Percentiles rank a stretch among this genome's conserved stretches.
Evolutionary conservation across 2,888 invertebrate species (phyloP).

Genomic region (Smittia sp.): DNA sequence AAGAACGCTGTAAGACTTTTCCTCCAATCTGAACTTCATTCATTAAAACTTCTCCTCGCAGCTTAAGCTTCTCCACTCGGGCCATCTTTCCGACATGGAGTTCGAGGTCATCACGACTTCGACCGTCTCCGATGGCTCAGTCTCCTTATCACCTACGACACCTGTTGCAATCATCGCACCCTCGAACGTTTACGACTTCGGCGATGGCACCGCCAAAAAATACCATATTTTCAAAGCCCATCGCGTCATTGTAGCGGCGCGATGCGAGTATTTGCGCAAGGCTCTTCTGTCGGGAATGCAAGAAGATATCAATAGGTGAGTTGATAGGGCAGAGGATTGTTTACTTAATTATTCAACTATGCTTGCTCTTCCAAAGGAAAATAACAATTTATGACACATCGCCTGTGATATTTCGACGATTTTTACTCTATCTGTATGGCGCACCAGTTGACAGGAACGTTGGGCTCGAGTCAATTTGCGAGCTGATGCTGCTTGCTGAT

Average conservation of each 20-base stretch:
- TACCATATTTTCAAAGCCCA: slow-evolving; percentile 58
- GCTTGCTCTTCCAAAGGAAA: slow-evolving; percentile 53
- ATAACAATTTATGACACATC: slow-evolving; percentile 66
- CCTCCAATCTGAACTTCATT: not conserved
- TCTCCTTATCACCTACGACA: slow-evolving; percentile 22
- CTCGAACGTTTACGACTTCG: slow-evolving; percentile 14
- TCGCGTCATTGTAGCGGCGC: slow-evolving; percentile 64
- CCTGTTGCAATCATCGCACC: slow-evolving; percentile 17
- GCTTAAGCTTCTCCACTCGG: slow-evolving; percentile 52
- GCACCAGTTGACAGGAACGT: slow-evolving; percentile 58
- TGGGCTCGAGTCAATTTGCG: slow-evolving; percentile 60
- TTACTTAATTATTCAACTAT: not conserved
- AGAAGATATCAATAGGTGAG: slow-evolving; percentile 65
- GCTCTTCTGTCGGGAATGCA: slow-evolving; percentile 69
- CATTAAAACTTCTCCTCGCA: not conserved
- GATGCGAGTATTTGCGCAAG: slow-evolving; percentile 68
- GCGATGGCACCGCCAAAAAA: slow-evolving; percentile 29
- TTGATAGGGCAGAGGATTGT: too few relatives aligned
- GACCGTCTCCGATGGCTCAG: not conserved
- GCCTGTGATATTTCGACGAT: slow-evolving; percentile 60
- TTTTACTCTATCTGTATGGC: slow-evolving; percentile 64
- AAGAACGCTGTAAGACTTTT: slow-evolving; percentile 58
- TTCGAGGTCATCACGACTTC: slow-evolving; percentile 57
- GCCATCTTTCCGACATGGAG: slow-evolving; percentile 62
- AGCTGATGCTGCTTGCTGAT: slow-evolving; percentile 64